Evolutionary conservation across 2,797 vertebrate genomes (phyloP).

Genomic region (Protonibea diacanthus): DNA sequence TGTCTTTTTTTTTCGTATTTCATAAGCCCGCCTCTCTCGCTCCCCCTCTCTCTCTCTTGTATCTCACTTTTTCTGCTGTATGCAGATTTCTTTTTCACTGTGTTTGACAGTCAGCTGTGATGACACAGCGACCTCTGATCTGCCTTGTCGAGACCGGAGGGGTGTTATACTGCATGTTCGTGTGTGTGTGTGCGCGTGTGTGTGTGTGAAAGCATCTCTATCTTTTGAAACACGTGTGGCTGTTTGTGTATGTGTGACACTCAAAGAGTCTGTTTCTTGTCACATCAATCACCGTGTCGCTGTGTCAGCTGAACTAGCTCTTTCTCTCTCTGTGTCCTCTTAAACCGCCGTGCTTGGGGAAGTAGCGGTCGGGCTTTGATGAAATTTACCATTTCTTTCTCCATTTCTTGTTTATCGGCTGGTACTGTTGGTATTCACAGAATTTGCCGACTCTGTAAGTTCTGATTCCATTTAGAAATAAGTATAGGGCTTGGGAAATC

Average conservation of each 20-base stretch:
- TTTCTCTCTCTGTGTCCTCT: slow-evolving; percentile 13
- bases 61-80: slow-evolving; percentile 38
- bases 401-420: neutral
- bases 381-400: neutral
- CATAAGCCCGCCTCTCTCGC: neutral
- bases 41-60: neutral
- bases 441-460: neutral
- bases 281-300: slow-evolving; percentile 55
- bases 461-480: neutral
- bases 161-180: slow-evolving; percentile 35
- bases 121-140: slow-evolving; percentile 69
- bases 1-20: slow-evolving; percentile 1
- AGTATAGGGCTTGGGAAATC: neutral
- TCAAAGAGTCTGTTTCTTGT: slow-evolving; percentile 57
- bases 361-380: slow-evolving; percentile 17
- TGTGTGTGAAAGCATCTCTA: slow-evolving; percentile 1
- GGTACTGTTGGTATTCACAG: neutral
- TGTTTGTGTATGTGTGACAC: slow-evolving; percentile 44
- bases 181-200: slow-evolving; percentile 28
- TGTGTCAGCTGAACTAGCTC: slow-evolving; percentile 47
- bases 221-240: slow-evolving; percentile 41
- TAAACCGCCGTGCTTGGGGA: neutral
- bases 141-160: slow-evolving; percentile 27
- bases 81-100: slow-evolving; percentile 53
- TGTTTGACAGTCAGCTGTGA: slow-evolving; percentile 72